phyloP scores from a whole-genome alignment of 2,888 invertebrate species.

The Sicus ferrugineus region DNA sequence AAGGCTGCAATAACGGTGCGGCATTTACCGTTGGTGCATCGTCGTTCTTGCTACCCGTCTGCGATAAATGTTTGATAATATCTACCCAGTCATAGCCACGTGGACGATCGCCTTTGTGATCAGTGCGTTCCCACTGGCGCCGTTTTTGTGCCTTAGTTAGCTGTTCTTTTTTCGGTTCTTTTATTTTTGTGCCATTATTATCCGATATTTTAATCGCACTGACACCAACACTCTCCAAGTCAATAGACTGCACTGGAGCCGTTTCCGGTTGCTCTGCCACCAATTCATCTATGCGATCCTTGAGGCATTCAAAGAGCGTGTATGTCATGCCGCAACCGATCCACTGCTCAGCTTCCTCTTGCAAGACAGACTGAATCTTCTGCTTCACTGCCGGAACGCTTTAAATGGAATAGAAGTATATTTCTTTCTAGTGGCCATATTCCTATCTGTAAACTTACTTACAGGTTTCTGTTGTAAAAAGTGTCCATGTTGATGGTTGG shows the following conservation, averaged over 20 bases:
- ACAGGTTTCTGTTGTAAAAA: slow-evolving; percentile 94
- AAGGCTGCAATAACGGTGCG: slow-evolving; percentile 47
- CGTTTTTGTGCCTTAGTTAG: slow-evolving; percentile 92
- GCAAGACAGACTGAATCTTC: slow-evolving; percentile 71
- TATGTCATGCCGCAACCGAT: slow-evolving; percentile 94
- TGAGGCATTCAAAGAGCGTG: slow-evolving; percentile 88
- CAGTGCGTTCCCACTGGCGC: slow-evolving; percentile 84
- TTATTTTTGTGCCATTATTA: slow-evolving; percentile 65
- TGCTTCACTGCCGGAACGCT: slow-evolving; percentile 77
- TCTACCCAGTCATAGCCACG: slow-evolving; percentile 97
- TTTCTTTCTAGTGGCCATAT: slow-evolving; percentile 67
- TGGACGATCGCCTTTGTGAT: slow-evolving; percentile 82
- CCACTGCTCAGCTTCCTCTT: slow-evolving; percentile 80
- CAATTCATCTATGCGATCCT: slow-evolving; percentile 80
- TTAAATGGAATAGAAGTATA: slow-evolving; percentile 35
- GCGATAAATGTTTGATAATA: slow-evolving; percentile 93
- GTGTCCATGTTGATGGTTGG: slow-evolving; percentile 86
- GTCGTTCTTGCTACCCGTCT: slow-evolving; percentile 68
- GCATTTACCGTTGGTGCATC: slow-evolving; percentile 36
- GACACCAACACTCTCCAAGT: slow-evolving; percentile 52
- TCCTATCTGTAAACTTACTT: slow-evolving; percentile 65
- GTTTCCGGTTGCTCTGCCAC: slow-evolving; percentile 75
- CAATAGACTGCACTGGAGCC: slow-evolving; percentile 43
- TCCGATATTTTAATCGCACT: slow-evolving; percentile 60
- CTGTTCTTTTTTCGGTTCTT: slow-evolving; percentile 79